Evolutionary conservation across 2,888 invertebrate genomes (phyloP), one percentile per base, ranked within the genome.

Genomic region (Artemia sinica): DNA sequence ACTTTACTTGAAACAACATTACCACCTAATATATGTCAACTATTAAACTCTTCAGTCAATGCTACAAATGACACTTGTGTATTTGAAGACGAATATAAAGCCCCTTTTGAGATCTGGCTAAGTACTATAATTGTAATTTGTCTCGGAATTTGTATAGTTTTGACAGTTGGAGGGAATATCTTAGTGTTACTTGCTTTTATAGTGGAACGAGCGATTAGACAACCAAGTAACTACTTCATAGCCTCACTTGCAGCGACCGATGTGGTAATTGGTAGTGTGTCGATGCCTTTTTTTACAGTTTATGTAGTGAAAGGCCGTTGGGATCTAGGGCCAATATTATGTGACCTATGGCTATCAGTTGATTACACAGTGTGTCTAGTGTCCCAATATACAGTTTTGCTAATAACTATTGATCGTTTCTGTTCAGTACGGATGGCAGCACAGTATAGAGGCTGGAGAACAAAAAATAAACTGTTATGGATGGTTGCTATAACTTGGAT

Each of bases 331-430:
- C 91, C 93, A 49, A 82, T 97, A 71, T 82, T 96, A 9, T 98
- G 97, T 78, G 97, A 98, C 79, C 83, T 98, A 69, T 98, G 98
- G 98, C 84, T 98, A 9, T 94, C 96, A 1, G 90, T 96, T 68
- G 98, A 99, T 80, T 98, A 98, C 80, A 97, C 97, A 28, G 97
- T 97, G 50, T 98, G 98, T 77, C 83, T 99, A 67, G 96, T 96
- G 49, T 98, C 97, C 10, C 97, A 98, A 78, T 99, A 98, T 79
- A 99, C 98, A 0, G 98, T 99, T 14, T 84, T 99, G 70, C 84
- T 97, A 72, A 98, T 99, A 76, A 98, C 98, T 50, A 91, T 97
- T 72, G 98, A 99, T 79, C 84, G 98, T 74, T 98, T 93, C 79
- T 97, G 97, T 79, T 96, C 96, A 50, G 97, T 98, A 8, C 96